Evolutionary conservation across 2,797 vertebrate genomes (phyloP).

Genomic region (Phalloptychus januarius): DNA sequence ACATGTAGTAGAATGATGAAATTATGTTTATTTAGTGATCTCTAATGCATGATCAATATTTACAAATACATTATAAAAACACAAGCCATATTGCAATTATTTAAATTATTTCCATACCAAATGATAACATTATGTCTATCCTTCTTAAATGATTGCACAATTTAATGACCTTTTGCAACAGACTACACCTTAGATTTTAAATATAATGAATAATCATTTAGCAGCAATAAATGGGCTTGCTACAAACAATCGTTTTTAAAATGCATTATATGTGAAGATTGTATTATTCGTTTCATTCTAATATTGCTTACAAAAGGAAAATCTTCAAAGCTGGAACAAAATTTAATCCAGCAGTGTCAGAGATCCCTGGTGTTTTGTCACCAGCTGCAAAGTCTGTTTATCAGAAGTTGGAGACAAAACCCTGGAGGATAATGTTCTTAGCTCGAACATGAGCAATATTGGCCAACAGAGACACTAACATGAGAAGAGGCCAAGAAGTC

Average conservation of each 20-base stretch:
- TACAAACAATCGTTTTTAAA: slow-evolving; percentile 12
- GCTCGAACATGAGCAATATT: slow-evolving; percentile 7
- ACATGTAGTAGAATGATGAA: background rate
- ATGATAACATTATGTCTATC: background rate
- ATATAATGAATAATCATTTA: background rate
- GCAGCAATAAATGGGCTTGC: background rate
- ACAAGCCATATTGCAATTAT: background rate
- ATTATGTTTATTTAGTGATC: background rate
- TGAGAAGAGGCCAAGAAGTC: slow-evolving; percentile 6
- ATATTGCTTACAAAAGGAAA: slow-evolving; percentile 7
- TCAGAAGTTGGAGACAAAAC: slow-evolving; percentile 23
- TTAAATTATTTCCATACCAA: background rate
- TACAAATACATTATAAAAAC: background rate
- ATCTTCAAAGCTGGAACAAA: slow-evolving; percentile 15
- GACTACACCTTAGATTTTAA: background rate
- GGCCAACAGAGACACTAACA: slow-evolving; percentile 19
- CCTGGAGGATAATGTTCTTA: slow-evolving; percentile 5
- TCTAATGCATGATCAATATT: background rate
- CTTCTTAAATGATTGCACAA: background rate
- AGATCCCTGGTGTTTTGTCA: slow-evolving; percentile 13
- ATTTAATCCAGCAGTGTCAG: slow-evolving; percentile 13
- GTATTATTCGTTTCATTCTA: background rate
- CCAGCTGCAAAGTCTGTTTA: slow-evolving; percentile 26
- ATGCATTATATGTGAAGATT: slow-evolving; percentile 24
- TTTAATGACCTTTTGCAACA: background rate